Evolutionary conservation across 2,113 vertebrate species (phyloP), one percentile per base, ranked within the genome.

Genomic region (Tragelaphus buxtoni): DNA sequence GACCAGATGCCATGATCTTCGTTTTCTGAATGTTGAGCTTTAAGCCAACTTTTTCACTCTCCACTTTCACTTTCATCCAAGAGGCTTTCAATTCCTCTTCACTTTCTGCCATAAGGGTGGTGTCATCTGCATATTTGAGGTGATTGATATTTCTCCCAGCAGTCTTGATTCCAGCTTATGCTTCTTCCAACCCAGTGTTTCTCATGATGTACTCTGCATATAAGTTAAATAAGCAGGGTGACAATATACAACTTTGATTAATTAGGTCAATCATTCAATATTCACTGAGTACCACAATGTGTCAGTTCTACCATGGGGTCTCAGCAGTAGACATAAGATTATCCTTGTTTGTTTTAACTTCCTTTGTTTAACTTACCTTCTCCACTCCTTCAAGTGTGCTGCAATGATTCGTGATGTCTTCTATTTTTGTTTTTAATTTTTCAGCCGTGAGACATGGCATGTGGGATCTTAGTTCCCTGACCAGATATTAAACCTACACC

Each of bases 371-470:
- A 84, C 32, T 95, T 87, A 42, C 5, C 32, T 94, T 96, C 42
- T 85, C 49, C 47, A 53, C 3, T 26, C 51, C 49, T 88, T 81
- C 28, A 35, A 18, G 4, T 11, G 39, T 49, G 10, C 22, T 79
- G 28, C 55, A 86, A 12, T 35, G 42, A 74, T 90, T 12, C 42
- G 10, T 42, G 35, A 42, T 74, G 69, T 42, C 11, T 74, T 74
- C 35, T 74, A 10, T 42, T 42, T 72, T 72, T 72, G 10, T 72
- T 42, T 42, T 42, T 42, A 42, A 74, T 42, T 42, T 42, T 74
- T 42, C 0, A 0, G 39, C 5, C 10, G 0, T 0, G 0, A 2
- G 35, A 26, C 35, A 74, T 42, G 69, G 69, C 69, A 74, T 24
- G 5, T 74, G 35, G 69, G 22, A 24, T 42, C 22, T 74, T 72